These are phyloP conservation scores for Sesia apiformis DNA, from an alignment of 2,888 invertebrate species.

Conservation along the genomic window DNA sequence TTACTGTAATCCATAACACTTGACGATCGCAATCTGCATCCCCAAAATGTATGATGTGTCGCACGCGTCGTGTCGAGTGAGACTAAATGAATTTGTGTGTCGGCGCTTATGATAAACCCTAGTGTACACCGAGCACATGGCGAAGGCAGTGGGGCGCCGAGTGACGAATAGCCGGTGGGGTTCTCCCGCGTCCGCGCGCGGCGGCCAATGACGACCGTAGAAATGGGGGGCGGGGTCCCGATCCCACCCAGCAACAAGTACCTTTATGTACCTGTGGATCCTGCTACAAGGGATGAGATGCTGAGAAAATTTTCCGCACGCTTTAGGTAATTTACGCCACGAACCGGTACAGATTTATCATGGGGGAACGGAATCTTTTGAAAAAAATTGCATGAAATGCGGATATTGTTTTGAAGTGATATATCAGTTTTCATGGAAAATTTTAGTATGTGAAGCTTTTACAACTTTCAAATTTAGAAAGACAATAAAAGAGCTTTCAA, in stretches of 20 bases:
- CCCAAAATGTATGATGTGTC: constrained; percentile 52
- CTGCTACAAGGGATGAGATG: background rate
- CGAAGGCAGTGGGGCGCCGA: constrained; percentile 40
- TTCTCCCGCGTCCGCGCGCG: constrained; percentile 25
- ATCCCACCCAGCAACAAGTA: constrained; percentile 31
- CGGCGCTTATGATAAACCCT: constrained; percentile 64
- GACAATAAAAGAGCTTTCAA: too few relatives aligned
- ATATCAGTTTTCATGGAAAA: too few relatives aligned
- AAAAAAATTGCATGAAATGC: too few relatives aligned
- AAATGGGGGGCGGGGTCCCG: constrained; percentile 33
- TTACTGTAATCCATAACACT: constrained; percentile 55
- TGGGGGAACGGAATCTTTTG: too few relatives aligned
- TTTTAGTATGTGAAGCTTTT: too few relatives aligned
- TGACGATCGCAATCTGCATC: constrained; percentile 48
- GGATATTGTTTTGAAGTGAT: too few relatives aligned
- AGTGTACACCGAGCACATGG: constrained; percentile 43
- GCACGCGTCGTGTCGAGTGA: constrained; percentile 60
- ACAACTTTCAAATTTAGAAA: too few relatives aligned
- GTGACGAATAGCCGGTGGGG: constrained; percentile 45
- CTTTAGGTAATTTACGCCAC: too few relatives aligned
- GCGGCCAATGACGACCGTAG: constrained; percentile 41
- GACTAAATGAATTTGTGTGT: constrained; percentile 63
- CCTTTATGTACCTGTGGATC: constrained; percentile 28
- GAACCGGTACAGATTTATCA: too few relatives aligned
- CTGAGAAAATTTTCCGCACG: background rate